Evolutionary conservation across 2,888 invertebrate genomes (phyloP), one percentile per base, ranked within the genome.

Genomic region (Caenorhabditis sp.): DNA sequence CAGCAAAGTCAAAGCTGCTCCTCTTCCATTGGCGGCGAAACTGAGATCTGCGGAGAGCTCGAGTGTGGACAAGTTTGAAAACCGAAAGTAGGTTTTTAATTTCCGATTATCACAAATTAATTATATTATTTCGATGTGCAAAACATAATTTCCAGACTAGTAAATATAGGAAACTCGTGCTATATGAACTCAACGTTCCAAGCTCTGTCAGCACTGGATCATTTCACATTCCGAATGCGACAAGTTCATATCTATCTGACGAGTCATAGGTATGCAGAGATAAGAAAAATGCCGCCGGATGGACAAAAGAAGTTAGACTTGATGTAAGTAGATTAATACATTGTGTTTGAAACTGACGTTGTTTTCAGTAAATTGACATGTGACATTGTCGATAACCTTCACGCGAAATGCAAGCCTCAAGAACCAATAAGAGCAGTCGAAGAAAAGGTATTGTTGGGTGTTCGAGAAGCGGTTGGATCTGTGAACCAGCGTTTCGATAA

Each of bases 111-210:
- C n/a, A n/a, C n/a, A n/a, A n/a, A n/a, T n/a, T n/a, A n/a, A n/a
- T n/a, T n/a, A n/a, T n/a, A n/a, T n/a, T n/a, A n/a, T n/a, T n/a
- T 31, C 10, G 31, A 31, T 31, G 31, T 7, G 5, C 50, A 50
- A 17, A 50, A 50, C 5, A 26, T 8, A 14, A 1, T 21, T 43
- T 59, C 38, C 17, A 59, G 59, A 23, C 26, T 59, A 14, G 12
- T 43, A 1, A 59, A 60, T 49, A 60, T 60, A 14, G 60, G 60
- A 17, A 60, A 60, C n/a, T 60, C 60, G 4, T 60, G 60, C 49
- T 60, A 49, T 50, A 60, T 60, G 60, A 60, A 60, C n/a, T 7
- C 60, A n/a, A 31, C 50, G 23, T 26, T 49, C 20, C 60, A 60
- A 50, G 60, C 50, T 7, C n/a, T 60, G 17, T 43, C 49, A 5